These are phyloP conservation scores for Archips crataeganus DNA, from an alignment of 2,888 invertebrate genomes.

Conservation along the genomic window DNA sequence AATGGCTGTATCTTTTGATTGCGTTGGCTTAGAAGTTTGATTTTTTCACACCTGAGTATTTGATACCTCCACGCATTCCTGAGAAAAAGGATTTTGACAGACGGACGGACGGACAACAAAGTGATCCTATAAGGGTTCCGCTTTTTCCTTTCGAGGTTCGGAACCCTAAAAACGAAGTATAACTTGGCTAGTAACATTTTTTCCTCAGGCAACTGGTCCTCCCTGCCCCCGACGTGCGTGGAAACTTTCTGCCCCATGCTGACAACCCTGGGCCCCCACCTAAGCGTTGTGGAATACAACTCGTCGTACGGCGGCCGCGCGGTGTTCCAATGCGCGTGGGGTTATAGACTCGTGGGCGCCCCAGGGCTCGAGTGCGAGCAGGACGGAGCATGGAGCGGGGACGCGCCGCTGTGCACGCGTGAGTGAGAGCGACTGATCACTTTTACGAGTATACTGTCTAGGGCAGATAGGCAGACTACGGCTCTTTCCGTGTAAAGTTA, in stretches of 20 bases:
- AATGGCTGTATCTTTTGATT: too few relatives aligned
- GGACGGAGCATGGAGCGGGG: constrained; percentile 92
- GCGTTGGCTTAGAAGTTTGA: too few relatives aligned
- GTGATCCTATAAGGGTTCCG: too few relatives aligned
- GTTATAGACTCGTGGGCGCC: constrained; percentile 91
- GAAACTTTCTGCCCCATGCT: constrained; percentile 92
- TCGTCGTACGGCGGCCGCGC: constrained; percentile 93
- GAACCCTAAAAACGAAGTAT: too few relatives aligned
- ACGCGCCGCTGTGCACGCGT: constrained; percentile 92
- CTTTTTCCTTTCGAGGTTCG: too few relatives aligned
- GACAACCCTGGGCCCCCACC: constrained; percentile 88
- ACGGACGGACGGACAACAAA: too few relatives aligned
- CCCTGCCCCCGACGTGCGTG: constrained; percentile 90
- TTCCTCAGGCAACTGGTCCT: constrained; percentile 90
- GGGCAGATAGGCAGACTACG: too few relatives aligned
- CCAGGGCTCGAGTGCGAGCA: constrained; percentile 93
- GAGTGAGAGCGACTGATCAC: constrained; percentile 59
- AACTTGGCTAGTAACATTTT: neutral
- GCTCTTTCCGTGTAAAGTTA: too few relatives aligned
- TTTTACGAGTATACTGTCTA: too few relatives aligned
- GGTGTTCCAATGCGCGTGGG: constrained; percentile 94
- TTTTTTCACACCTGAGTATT: too few relatives aligned
- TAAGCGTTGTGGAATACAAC: constrained; percentile 92
- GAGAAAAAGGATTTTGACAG: too few relatives aligned
- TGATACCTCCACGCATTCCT: too few relatives aligned